Conservation (phyloP, 2,797 vertebrate genomes). For the Paedocypris micromegethes region DNA sequence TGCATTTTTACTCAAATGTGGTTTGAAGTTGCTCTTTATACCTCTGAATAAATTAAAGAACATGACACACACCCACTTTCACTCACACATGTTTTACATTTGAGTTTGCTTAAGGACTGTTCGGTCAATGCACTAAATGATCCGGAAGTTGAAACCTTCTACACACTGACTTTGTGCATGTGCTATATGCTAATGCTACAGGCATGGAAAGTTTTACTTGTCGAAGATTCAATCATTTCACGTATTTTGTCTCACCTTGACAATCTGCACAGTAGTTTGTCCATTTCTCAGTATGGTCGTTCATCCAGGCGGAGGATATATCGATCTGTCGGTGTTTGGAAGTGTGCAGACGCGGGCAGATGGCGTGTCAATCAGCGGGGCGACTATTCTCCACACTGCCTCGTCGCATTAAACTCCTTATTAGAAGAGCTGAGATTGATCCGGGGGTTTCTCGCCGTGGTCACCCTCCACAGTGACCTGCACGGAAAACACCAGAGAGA, state of each 20-base stretch:
- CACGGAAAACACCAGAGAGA: conserved; percentile 9
- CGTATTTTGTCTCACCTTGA: neutral
- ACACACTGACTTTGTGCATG: too few relatives aligned
- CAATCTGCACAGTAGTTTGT: conserved; percentile 1
- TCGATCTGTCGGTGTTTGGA: conserved; percentile 31
- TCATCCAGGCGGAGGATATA: conserved; percentile 16
- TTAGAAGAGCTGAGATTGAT: conserved; percentile 48
- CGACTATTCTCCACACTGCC: conserved; percentile 62
- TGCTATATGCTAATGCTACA: too few relatives aligned
- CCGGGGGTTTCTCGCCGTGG: neutral
- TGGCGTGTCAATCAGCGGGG: conserved; percentile 58
- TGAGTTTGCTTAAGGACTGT: too few relatives aligned
- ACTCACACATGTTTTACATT: too few relatives aligned
- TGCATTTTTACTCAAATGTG: too few relatives aligned
- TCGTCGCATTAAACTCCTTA: conserved; percentile 59
- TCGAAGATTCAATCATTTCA: too few relatives aligned
- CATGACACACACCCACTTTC: too few relatives aligned
- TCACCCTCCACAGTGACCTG: conserved; percentile 30
- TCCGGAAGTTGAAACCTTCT: too few relatives aligned
- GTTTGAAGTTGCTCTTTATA: too few relatives aligned
- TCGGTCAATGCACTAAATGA: too few relatives aligned
- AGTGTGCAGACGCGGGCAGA: conserved; percentile 48
- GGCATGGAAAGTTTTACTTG: too few relatives aligned
- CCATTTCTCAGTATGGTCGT: conserved; percentile 2
- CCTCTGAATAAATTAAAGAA: too few relatives aligned